Conservation (phyloP, 2,113 vertebrate genomes). For the Poeciliopsis prolifica region DNA sequence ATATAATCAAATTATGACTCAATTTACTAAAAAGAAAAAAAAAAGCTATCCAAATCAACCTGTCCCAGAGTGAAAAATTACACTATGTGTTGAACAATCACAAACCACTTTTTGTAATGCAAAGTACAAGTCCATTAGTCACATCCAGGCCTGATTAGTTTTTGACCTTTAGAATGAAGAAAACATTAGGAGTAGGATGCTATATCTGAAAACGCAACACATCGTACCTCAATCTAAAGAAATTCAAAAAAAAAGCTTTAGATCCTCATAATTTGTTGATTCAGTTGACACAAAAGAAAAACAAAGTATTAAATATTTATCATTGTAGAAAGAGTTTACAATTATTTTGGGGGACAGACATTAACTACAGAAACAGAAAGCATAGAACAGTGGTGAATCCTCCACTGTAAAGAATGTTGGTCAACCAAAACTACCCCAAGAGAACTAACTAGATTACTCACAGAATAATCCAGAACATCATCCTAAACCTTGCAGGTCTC, state of each 20-base stretch:
- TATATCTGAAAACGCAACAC: no score
- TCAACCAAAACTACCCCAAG: neutral
- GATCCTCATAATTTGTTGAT: no score
- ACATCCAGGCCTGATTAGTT: neutral
- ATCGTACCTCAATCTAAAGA: no score
- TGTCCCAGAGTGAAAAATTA: neutral
- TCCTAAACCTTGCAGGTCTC: neutral
- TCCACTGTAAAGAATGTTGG: neutral
- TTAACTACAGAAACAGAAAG: no score
- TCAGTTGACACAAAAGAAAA: no score
- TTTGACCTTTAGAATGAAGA: neutral
- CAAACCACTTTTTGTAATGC: neutral
- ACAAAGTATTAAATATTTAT: no score
- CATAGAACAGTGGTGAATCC: neutral
- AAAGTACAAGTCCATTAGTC: neutral
- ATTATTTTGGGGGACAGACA: no score
- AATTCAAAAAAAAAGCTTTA: no score
- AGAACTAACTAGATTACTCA: neutral
- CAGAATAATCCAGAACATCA: neutral
- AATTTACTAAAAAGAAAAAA: neutral
- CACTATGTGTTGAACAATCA: neutral
- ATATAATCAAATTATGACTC: no score
- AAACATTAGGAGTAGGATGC: no score
- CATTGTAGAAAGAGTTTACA: no score
- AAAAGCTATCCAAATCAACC: neutral